These are phyloP conservation scores for Protobothrops flavoviridis DNA, from an alignment of 2,113 vertebrate species.

Conservation along the genomic window DNA sequence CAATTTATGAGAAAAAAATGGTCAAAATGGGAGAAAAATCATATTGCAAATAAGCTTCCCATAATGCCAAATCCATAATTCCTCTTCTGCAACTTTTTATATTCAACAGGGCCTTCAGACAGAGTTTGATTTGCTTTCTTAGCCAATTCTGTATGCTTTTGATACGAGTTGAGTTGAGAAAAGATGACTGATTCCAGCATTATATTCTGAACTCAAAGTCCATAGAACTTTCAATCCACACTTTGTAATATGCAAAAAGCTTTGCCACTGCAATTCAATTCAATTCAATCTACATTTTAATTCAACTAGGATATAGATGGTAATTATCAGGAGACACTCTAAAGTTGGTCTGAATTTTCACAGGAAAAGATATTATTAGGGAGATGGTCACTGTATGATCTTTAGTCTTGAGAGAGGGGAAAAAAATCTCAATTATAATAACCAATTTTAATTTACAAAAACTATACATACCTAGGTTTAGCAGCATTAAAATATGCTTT, in stretches of 20 bases:
- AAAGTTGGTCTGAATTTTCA: background rate
- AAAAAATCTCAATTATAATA: background rate
- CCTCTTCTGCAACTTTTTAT: background rate
- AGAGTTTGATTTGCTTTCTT: background rate
- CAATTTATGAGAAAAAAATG: constrained; percentile 14
- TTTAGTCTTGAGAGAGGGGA: background rate
- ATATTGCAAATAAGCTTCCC: constrained; percentile 10
- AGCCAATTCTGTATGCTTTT: background rate
- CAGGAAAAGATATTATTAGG: background rate
- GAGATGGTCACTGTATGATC: background rate
- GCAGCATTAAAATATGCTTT: background rate
- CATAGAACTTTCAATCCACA: background rate
- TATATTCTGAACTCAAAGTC: background rate
- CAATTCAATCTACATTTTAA: background rate
- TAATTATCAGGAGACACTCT: background rate
- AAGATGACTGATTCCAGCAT: background rate
- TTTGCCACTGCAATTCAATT: background rate
- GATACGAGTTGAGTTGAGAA: background rate
- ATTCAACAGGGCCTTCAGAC: background rate
- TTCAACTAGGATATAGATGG: background rate
- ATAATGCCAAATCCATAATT: background rate
- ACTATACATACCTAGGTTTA: background rate
- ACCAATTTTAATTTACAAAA: background rate
- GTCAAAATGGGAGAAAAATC: background rate
- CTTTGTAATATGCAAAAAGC: background rate